A percentile compares a stretch with the other conserved stretches of the same genome.
These are phyloP conservation scores for Drosophila watanabei DNA, from an alignment of 1,140 invertebrate species.

Conservation along the genomic window DNA sequence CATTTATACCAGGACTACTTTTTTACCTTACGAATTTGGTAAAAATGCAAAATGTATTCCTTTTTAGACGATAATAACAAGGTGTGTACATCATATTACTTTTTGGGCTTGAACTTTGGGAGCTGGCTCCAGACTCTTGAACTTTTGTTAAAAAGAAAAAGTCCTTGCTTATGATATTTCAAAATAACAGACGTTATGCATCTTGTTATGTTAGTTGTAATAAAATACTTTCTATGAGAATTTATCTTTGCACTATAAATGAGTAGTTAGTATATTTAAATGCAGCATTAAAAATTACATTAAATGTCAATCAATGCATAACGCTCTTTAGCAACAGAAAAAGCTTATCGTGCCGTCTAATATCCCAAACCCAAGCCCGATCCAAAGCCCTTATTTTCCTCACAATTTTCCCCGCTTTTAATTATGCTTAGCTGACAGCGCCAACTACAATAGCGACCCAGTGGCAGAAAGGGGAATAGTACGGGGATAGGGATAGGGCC, in stretches of 20 bases:
- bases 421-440: conserved; percentile 72
- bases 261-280: too few species aligned
- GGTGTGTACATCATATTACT: too few species aligned
- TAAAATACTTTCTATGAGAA: too few species aligned
- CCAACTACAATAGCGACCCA: conserved; percentile 47
- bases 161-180: neutral
- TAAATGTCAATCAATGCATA: neutral
- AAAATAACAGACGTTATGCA: too few species aligned
- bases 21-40: too few species aligned
- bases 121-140: too few species aligned
- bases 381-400: conserved; percentile 17
- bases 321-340: neutral
- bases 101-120: too few species aligned
- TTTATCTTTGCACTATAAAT: neutral
- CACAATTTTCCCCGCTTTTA: conserved; percentile 63
- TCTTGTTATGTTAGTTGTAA: too few species aligned
- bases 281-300: neutral
- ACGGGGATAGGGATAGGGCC: conserved; percentile 1
- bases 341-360: neutral
- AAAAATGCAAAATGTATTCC: neutral
- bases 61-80: neutral
- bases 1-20: too few species aligned
- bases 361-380: conserved; percentile 1
- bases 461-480: neutral
- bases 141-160: neutral